A percentile compares a stretch with the other conserved stretches of the same genome.
Conservation (phyloP, 2,113 vertebrate genomes). For the Amazona guildingii region DNA sequence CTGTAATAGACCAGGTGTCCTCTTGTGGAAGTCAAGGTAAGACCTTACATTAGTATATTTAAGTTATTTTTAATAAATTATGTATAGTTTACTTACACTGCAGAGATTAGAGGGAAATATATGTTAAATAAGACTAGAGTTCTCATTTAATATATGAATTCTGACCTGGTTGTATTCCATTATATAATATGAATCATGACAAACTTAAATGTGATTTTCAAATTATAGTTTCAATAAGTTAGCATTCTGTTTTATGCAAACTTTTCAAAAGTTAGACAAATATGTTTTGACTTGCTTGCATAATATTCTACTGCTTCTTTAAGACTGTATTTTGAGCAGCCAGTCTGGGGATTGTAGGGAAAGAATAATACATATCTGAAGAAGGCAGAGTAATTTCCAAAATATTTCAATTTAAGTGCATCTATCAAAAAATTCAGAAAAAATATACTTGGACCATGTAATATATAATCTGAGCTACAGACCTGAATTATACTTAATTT, state of each 20-base stretch:
- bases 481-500: not conserved
- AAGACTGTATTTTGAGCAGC: not conserved
- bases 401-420: not conserved
- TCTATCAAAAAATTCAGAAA: not conserved
- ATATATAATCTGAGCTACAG: not conserved
- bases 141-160: not conserved
- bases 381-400: not conserved
- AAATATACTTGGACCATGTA: not conserved
- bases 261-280: not conserved
- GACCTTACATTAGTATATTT: not conserved
- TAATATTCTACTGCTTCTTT: not conserved
- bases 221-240: not conserved
- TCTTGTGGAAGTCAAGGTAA: not conserved
- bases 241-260: not conserved
- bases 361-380: not conserved
- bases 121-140: not conserved
- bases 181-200: not conserved
- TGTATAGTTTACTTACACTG: not conserved
- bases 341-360: not conserved
- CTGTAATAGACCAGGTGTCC: not conserved
- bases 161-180: not conserved
- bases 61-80: not conserved
- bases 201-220: not conserved
- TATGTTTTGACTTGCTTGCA: not conserved
- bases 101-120: not conserved